These are phyloP conservation scores for Pangasius larnaudii DNA, from an alignment of 2,797 vertebrate species.

Conservation along the genomic window DNA sequence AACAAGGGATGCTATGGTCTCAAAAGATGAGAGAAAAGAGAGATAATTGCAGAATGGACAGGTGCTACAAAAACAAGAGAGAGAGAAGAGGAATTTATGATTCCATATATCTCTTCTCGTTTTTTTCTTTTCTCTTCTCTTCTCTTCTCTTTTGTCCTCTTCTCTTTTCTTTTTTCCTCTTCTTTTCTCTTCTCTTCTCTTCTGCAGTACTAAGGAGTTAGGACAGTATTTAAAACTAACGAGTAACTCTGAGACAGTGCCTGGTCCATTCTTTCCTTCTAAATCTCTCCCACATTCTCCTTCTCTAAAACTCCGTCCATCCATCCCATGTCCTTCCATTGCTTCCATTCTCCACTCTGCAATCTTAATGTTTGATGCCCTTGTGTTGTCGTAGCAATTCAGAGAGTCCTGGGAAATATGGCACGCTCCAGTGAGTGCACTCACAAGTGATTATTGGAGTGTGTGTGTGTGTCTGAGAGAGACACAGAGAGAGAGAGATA, in stretches of 20 bases:
- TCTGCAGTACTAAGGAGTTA: neutral
- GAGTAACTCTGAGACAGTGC: conserved; percentile 10
- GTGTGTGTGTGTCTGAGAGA: conserved; percentile 40
- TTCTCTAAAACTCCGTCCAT: neutral
- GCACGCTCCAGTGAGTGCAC: conserved; percentile 46
- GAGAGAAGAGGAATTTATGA: neutral
- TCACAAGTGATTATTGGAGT: conserved; percentile 42
- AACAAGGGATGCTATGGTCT: neutral
- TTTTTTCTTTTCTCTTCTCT: conserved; percentile 1
- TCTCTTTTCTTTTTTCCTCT: neutral
- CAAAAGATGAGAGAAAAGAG: conserved; percentile 1
- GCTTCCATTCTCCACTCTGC: conserved; percentile 17
- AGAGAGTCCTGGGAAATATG: conserved; percentile 51
- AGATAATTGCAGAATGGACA: conserved; percentile 27
- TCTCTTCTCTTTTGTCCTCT: neutral
- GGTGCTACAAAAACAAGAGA: neutral
- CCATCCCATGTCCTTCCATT: conserved; percentile 22
- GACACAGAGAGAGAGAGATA: conserved; percentile 26
- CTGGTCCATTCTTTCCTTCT: conserved; percentile 21
- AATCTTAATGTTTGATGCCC: conserved; percentile 44
- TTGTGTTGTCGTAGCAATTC: conserved; percentile 55
- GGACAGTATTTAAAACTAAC: neutral
- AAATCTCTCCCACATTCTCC: conserved; percentile 34
- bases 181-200: neutral
- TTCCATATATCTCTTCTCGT: neutral